These are phyloP conservation scores for Limnephilus marmoratus DNA, from an alignment of 2,888 invertebrate species.

Conservation along the genomic window DNA sequence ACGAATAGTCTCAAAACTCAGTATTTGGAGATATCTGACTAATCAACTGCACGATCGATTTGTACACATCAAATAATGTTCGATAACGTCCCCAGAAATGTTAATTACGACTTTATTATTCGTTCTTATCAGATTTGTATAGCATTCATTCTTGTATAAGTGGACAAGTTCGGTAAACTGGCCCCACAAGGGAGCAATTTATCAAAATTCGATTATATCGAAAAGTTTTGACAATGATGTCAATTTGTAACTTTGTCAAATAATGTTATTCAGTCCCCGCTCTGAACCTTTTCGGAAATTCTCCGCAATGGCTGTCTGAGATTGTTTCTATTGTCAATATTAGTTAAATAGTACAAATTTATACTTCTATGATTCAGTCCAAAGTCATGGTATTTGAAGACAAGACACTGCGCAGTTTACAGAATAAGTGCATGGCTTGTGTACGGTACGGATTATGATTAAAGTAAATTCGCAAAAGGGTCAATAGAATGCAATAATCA, in stretches of 20 bases:
- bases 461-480: neutral
- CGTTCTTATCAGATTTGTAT: neutral
- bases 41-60: too few relatives aligned
- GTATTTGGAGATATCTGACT: too few relatives aligned
- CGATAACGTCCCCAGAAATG: neutral
- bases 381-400: neutral
- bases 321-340: too few relatives aligned
- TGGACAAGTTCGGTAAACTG: neutral
- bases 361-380: neutral
- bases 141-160: neutral
- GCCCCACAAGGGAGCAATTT: neutral
- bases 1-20: too few relatives aligned
- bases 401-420: neutral
- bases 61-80: neutral
- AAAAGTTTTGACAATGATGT: neutral
- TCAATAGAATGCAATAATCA: too few relatives aligned
- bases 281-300: neutral
- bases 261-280: neutral
- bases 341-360: neutral
- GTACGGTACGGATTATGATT: neutral
- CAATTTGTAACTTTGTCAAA: neutral
- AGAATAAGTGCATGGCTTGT: neutral
- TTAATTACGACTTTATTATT: neutral
- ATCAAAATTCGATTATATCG: neutral
- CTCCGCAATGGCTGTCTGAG: neutral